Conservation (phyloP, 2,797 vertebrate species). For the Pelodytes ibericus region DNA sequence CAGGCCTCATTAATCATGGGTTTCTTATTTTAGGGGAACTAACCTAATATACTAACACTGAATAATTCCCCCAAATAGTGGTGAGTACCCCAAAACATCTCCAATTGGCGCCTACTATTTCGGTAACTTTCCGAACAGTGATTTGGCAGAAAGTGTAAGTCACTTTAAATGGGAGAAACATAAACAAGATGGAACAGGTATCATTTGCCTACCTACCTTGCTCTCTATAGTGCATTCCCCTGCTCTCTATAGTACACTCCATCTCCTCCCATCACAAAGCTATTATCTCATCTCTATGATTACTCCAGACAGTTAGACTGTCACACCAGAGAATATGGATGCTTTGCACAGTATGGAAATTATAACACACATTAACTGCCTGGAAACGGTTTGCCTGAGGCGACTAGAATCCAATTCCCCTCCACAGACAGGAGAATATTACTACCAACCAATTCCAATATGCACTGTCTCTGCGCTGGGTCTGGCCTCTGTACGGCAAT, state of each 20-base stretch:
- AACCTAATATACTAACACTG: too few species aligned
- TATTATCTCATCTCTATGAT: constrained; percentile 27
- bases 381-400: constrained; percentile 26
- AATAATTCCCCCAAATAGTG: too few species aligned
- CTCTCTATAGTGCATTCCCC: too few species aligned
- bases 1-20: too few species aligned
- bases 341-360: constrained; percentile 27
- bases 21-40: too few species aligned
- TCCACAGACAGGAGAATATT: background rate
- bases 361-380: constrained; percentile 25
- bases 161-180: too few species aligned
- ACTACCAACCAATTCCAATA: constrained; percentile 2
- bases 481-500: too few species aligned
- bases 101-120: too few species aligned
- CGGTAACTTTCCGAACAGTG: too few species aligned
- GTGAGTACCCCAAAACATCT: too few species aligned
- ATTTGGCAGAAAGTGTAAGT: too few species aligned
- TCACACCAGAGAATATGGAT: constrained; percentile 20
- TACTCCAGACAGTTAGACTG: constrained; percentile 24
- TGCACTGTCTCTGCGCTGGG: background rate
- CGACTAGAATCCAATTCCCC: constrained; percentile 6
- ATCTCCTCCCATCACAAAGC: background rate
- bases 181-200: background rate
- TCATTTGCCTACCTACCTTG: background rate
- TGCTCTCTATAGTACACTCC: constrained; percentile 2